phyloP scores from a whole-genome alignment of 53 echinoderm and acorn worm genomes.

The Patiria pectinifera region DNA sequence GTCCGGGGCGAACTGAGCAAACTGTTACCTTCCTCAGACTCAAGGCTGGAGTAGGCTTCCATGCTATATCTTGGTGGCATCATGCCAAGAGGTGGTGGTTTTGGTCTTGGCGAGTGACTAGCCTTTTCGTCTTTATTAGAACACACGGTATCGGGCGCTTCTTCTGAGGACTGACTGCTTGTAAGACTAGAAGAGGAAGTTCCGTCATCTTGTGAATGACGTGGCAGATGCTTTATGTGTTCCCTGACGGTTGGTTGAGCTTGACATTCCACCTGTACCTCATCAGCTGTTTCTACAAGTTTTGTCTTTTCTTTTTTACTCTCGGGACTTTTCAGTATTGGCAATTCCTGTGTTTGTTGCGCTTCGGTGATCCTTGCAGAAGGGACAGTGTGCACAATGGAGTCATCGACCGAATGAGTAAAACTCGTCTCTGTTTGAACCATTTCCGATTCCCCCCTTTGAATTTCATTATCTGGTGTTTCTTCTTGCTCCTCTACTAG shows the following conservation, averaged over 20 bases:
- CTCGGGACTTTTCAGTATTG: background rate
- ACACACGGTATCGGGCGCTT: constrained; percentile 48
- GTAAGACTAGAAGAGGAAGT: constrained; percentile 52
- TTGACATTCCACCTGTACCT: background rate
- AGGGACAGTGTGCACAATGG: background rate
- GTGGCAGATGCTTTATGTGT: constrained; percentile 14
- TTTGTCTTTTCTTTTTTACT: background rate
- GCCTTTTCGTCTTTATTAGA: constrained; percentile 19
- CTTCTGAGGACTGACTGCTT: constrained; percentile 52
- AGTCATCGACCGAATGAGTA: background rate
- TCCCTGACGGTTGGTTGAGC: constrained; percentile 5
- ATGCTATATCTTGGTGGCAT: constrained; percentile 26
- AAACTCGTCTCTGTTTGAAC: background rate
- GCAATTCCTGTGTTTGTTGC: background rate
- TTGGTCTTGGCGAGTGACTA: constrained; percentile 52
- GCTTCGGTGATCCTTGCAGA: background rate
- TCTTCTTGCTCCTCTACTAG: constrained; percentile 94
- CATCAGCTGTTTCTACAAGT: background rate
- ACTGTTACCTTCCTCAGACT: constrained; percentile 64
- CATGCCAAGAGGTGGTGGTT: constrained; percentile 54
- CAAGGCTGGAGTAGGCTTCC: constrained; percentile 51
- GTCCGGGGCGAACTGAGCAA: constrained; percentile 84
- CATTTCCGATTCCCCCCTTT: background rate
- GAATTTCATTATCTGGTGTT: constrained; percentile 14
- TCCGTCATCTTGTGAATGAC: constrained; percentile 37